Evolutionary conservation across 2,888 invertebrate species (phyloP).

Genomic region (Cremastobaeus sp.): DNA sequence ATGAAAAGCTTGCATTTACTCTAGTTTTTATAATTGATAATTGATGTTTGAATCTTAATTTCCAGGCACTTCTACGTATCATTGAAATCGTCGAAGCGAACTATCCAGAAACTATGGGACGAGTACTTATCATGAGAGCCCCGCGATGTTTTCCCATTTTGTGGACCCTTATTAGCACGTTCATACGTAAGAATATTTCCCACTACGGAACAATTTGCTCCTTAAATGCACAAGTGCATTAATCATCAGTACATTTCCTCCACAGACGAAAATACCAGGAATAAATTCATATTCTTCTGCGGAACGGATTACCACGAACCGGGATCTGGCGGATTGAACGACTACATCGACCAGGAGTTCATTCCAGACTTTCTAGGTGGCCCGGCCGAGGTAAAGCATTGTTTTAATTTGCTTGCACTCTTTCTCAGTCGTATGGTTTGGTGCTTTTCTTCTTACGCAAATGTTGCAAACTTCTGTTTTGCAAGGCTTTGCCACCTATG

Average conservation of each 20-base stretch:
- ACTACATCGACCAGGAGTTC: constrained; percentile 90
- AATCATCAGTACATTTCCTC: background rate
- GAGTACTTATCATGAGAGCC: constrained; percentile 93
- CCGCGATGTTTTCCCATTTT: constrained; percentile 96
- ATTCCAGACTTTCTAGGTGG: constrained; percentile 97
- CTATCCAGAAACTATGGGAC: constrained; percentile 96
- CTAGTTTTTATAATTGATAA: background rate
- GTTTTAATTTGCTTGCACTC: constrained; percentile 3
- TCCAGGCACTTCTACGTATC: constrained; percentile 82
- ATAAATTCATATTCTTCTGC: constrained; percentile 94
- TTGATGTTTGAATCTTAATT: too few species aligned
- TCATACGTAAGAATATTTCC: constrained; percentile 86
- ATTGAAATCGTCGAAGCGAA: constrained; percentile 94
- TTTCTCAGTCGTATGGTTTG: constrained; percentile 17
- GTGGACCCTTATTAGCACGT: constrained; percentile 96
- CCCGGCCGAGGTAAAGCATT: constrained; percentile 85
- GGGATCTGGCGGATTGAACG: constrained; percentile 87
- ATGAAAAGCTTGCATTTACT: too few species aligned
- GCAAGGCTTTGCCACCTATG: constrained; percentile 24
- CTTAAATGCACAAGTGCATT: background rate
- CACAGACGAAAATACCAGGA: constrained; percentile 92
- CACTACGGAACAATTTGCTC: background rate
- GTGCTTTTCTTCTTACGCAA: constrained; percentile 9
- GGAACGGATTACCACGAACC: constrained; percentile 89
- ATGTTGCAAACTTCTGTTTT: constrained; percentile 20